Base-by-base conservation (phyloP, 2,113 vertebrate genomes). In the Aptenodytes forsteri region DNA sequence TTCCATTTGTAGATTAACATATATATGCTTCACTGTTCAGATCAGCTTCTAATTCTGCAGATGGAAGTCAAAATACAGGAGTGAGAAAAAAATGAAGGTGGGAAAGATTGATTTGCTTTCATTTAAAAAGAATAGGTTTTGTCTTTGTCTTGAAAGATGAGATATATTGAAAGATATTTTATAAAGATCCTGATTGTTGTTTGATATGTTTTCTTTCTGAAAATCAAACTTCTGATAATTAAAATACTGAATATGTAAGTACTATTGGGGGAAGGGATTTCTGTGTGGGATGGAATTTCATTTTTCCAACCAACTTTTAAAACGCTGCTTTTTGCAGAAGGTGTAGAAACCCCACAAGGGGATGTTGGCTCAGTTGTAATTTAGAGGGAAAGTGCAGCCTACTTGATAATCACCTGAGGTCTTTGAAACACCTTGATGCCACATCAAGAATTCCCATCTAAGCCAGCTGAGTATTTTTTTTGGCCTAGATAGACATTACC, bases 1-100 rank as follows among this genome's bases (percentile, higher is more conserved):
- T 86, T 97, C 62, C 56, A 75, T 83, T 93, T 95, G 36, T 95
- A 73, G 23, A 61, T 90, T 90, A 92, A 49, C 10, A 40, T 81
- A 20, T 36, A 76, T 49, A 8, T 46, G 9, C 13, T 80, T 46
- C 8, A 20, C 13, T 75, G 47, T 62, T 87, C 42, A 88, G n/a
- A 52, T 79, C 50, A 73, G 40, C 42, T 89, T 21, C 36, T 78
- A 84, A 52, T 95, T 92, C 73, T 87, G 50, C 22, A 70, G 54
- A 38, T 49, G 13, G 22, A 89, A 84, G 32, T 34, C 13, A 78
- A 93, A 77, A 16, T 59, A 76, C 27, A 90, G 11, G 30, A 81
- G 12, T 19, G 18, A 64, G 26, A 42, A 42, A 40, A 56, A 89
- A 69, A 58, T 19, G 5, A 9, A 65, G 22, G 7, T 88, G 29